A percentile compares a stretch with the other conserved stretches of the same genome.
Conservation (phyloP, 2,113 vertebrate genomes). For the Lepisosteus osseus region DNA sequence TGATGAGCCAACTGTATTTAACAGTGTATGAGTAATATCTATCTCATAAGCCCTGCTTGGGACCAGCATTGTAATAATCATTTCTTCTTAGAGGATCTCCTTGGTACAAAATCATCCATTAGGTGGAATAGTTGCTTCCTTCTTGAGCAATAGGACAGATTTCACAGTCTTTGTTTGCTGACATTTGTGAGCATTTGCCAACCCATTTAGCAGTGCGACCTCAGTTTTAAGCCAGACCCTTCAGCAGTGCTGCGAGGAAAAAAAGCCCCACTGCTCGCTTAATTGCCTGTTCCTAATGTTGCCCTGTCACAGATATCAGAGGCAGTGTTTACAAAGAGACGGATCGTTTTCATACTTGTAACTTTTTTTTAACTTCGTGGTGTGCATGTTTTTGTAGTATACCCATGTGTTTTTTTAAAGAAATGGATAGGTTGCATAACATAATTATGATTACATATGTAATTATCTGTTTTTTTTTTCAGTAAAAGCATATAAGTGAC, state of each 20-base stretch:
- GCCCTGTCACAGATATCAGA: conserved; percentile 52
- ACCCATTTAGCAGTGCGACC: conserved; percentile 30
- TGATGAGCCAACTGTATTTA: too few species aligned
- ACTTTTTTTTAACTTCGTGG: too few species aligned
- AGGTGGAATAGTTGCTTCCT: background rate
- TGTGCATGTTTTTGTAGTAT: too few species aligned
- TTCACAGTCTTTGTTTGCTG: conserved; percentile 36
- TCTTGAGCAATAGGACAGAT: background rate
- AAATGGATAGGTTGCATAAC: too few species aligned
- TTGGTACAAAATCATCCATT: background rate
- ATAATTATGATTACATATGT: too few species aligned
- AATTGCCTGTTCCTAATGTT: conserved; percentile 50
- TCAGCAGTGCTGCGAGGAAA: conserved; percentile 11
- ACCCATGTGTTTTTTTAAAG: too few species aligned
- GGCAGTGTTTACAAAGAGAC: conserved; percentile 30
- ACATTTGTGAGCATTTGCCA: conserved; percentile 45
- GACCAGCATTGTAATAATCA: too few species aligned
- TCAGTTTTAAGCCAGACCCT: conserved; percentile 26
- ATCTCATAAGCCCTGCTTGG: too few species aligned
- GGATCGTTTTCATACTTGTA: too few species aligned
- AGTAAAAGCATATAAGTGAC: too few species aligned
- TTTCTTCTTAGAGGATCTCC: background rate
- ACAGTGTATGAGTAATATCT: too few species aligned
- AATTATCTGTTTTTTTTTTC: too few species aligned
- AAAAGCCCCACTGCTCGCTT: conserved; percentile 35